These are phyloP conservation scores for Dorcus hopei DNA, from an alignment of 2,888 invertebrate genomes.

Conservation along the genomic window DNA sequence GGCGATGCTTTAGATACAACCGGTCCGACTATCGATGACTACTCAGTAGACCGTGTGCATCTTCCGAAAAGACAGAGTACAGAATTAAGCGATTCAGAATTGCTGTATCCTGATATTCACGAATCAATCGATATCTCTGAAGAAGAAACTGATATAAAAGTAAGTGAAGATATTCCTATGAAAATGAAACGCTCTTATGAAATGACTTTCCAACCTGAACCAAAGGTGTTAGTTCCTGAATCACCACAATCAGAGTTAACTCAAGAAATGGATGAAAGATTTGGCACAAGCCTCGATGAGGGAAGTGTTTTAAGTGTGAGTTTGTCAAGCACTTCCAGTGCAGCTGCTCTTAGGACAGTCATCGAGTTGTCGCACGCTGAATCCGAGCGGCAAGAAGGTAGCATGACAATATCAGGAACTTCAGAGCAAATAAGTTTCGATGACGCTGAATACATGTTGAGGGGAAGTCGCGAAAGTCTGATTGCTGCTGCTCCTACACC, in stretches of 20 bases:
- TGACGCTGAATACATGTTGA: slow-evolving; percentile 37
- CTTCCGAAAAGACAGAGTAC: slow-evolving; percentile 35
- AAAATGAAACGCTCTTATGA: slow-evolving; percentile 86
- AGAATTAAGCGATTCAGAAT: slow-evolving; percentile 39
- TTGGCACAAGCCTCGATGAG: slow-evolving; percentile 58
- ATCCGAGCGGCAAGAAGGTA: slow-evolving; percentile 48
- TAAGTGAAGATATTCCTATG: slow-evolving; percentile 57
- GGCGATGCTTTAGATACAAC: slow-evolving; percentile 69
- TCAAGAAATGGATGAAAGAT: slow-evolving; percentile 52
- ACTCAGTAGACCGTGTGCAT: slow-evolving; percentile 30
- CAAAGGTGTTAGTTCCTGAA: slow-evolving; percentile 48
- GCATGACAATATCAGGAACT: slow-evolving; percentile 48
- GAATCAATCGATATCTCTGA: slow-evolving; percentile 58
- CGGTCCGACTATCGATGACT: slow-evolving; percentile 54
- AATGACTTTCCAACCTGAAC: slow-evolving; percentile 79
- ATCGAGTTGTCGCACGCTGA: slow-evolving; percentile 49
- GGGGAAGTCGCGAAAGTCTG: slow-evolving; percentile 40
- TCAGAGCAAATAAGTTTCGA: slow-evolving; percentile 51
- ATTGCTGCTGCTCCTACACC: slow-evolving; percentile 20
- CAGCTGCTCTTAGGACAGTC: slow-evolving; percentile 46
- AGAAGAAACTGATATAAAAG: slow-evolving; percentile 51
- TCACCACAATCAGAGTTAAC: slow-evolving; percentile 52
- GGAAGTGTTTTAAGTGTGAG: slow-evolving; percentile 58
- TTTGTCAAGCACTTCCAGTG: slow-evolving; percentile 57
- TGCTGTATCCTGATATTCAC: slow-evolving; percentile 34